Percentiles rank a stretch among this genome's conserved stretches.
Evolutionary conservation across 1,140 invertebrate genomes (phyloP).

Genomic region (Orchesella cincta): DNA sequence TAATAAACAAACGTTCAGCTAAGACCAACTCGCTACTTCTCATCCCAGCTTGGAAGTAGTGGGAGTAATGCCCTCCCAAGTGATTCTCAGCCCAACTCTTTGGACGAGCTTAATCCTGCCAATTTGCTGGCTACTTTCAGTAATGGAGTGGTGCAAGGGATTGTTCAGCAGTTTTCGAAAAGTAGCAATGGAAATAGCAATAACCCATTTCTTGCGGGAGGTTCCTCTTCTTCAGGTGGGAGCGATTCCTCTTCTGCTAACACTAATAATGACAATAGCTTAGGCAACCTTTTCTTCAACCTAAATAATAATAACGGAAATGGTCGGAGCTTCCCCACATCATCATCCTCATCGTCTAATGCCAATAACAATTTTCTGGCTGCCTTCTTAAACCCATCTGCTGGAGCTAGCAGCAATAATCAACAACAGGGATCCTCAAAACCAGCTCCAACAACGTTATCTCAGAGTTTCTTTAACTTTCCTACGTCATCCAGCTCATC

Average conservation of each 20-base stretch:
- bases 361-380: background rate
- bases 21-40: slow-evolving; percentile 7
- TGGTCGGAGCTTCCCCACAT: background rate
- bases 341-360: background rate
- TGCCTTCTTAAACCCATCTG: background rate
- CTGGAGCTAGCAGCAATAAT: background rate
- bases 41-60: background rate
- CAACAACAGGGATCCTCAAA: background rate
- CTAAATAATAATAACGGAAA: no score
- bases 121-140: slow-evolving; percentile 47
- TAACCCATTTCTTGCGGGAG: background rate
- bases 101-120: slow-evolving; percentile 26
- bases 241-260: background rate
- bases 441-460: background rate
- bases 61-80: background rate
- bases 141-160: slow-evolving; percentile 43
- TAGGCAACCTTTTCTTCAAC: background rate
- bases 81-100: background rate
- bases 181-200: background rate
- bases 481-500: background rate
- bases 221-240: background rate
- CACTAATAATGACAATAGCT: background rate
- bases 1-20: background rate
- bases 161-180: slow-evolving; percentile 43
- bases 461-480: background rate